phyloP scores from a whole-genome alignment of 2,113 vertebrate species.

The Pelodiscus sinensis region DNA sequence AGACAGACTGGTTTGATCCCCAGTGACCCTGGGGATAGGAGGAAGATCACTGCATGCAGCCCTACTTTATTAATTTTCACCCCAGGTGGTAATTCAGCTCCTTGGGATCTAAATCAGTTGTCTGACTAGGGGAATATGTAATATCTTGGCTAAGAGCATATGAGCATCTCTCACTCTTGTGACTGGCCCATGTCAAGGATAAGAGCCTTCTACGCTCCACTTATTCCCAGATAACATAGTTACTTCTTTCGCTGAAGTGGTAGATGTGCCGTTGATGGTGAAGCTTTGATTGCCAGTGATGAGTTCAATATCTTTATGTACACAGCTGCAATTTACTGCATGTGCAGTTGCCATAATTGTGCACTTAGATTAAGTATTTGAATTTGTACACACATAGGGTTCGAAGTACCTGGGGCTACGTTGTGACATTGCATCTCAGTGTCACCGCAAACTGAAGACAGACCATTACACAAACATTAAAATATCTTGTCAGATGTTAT shows the following conservation, averaged over 20 bases:
- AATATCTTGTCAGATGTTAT: not conserved
- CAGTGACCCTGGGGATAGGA: not conserved
- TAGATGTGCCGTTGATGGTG: not conserved
- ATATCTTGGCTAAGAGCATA: not conserved
- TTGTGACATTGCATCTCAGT: not conserved
- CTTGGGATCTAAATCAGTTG: not conserved
- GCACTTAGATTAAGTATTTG: not conserved
- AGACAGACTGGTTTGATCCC: not conserved
- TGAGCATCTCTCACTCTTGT: fast-evolving
- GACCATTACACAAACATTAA: fast-evolving
- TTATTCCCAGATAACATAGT: not conserved
- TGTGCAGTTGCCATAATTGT: not conserved
- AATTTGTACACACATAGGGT: not conserved
- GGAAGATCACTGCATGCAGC: not conserved
- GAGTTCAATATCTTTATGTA: not conserved
- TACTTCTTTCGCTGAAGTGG: not conserved
- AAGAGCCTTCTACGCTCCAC: not conserved
- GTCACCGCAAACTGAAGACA: not conserved
- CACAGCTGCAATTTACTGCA: not conserved
- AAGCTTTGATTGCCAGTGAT: not conserved
- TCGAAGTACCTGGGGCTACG: not conserved
- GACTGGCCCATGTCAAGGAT: not conserved
- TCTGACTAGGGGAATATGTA: not conserved
- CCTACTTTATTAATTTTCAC: not conserved
- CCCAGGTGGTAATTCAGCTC: not conserved